Conservation (phyloP, 2,797 vertebrate species). For the Mergus octosetaceus region DNA sequence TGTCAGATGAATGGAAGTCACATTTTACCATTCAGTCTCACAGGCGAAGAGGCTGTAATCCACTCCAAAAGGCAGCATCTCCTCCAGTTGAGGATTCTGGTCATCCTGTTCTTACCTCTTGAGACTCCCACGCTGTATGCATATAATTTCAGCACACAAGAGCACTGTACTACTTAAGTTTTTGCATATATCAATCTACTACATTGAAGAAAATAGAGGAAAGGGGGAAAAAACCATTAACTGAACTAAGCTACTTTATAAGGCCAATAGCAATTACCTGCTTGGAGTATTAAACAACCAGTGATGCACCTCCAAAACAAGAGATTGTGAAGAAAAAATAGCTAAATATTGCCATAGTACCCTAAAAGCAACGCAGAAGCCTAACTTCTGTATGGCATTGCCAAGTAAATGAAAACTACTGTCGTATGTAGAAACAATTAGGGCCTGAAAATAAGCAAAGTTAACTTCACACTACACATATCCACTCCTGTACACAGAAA, state of each 20-base stretch:
- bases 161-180: neutral
- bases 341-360: neutral
- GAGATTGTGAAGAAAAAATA: neutral
- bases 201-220: neutral
- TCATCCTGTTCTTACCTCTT: neutral
- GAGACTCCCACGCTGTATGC: fast-evolving
- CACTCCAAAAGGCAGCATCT: neutral
- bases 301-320: neutral
- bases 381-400: neutral
- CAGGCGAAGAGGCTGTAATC: neutral
- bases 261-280: neutral
- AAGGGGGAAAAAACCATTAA: neutral
- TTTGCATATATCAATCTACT: neutral
- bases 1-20: neutral
- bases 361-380: neutral
- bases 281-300: neutral
- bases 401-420: neutral
- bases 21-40: neutral
- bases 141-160: neutral
- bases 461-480: neutral
- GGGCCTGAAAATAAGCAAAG: neutral
- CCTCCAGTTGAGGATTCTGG: neutral
- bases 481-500: neutral
- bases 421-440: neutral
- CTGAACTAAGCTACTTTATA: neutral